phyloP scores from a whole-genome alignment of 2,113 vertebrate species.

The Cinclus mexicanus region DNA sequence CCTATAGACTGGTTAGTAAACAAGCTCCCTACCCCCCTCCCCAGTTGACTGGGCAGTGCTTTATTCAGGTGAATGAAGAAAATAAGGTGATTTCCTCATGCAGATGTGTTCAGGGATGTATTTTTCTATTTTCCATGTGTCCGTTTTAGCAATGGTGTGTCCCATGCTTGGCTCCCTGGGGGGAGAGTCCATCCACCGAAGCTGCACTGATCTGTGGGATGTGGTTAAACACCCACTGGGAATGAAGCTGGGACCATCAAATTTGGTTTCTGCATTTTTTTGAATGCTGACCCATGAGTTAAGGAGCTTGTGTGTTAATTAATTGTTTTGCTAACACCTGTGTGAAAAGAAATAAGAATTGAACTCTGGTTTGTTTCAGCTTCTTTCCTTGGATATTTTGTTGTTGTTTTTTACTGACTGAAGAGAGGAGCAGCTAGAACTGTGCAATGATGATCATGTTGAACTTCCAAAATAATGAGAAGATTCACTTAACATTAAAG shows the following conservation, averaged over 20 bases:
- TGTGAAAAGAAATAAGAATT: background rate
- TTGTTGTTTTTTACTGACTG: background rate
- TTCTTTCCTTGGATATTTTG: background rate
- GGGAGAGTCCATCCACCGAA: background rate
- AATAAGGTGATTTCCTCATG: background rate
- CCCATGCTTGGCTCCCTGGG: background rate
- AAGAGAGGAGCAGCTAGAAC: background rate
- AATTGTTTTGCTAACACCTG: background rate
- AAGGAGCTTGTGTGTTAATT: background rate
- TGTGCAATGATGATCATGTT: background rate
- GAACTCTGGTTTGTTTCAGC: background rate
- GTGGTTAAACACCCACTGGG: background rate
- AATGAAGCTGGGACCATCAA: background rate
- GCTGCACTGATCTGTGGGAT: background rate
- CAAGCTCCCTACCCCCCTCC: accelerated
- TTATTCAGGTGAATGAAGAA: conserved; percentile 2
- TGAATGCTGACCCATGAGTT: background rate
- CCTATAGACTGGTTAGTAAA: background rate
- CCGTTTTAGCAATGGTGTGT: background rate
- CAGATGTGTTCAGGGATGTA: background rate
- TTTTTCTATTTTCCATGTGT: conserved; percentile 18
- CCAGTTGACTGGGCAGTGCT: background rate
- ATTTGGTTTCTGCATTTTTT: background rate
- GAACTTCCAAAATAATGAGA: conserved; percentile 5
- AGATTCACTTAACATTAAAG: background rate